Evolutionary conservation across 2,113 vertebrate species (phyloP).

Genomic region (Emydocephalus ijimae): DNA sequence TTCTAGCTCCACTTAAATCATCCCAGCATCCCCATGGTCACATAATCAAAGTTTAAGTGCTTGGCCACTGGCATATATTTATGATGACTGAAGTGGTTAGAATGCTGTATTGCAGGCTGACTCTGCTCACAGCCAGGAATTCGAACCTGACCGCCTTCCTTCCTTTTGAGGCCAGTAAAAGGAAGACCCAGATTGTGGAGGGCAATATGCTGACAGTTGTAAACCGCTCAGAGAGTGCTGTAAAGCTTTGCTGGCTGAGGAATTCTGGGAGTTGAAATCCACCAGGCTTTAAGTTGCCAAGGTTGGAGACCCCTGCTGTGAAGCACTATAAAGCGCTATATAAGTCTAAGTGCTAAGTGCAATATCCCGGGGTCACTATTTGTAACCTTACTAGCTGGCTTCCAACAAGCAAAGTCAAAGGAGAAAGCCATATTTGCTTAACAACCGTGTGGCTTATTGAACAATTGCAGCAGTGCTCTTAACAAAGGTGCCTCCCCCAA

Average conservation of each 20-base stretch:
- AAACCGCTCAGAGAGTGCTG: neutral
- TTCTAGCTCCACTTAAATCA: too few relatives aligned
- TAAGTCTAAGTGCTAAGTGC: too few relatives aligned
- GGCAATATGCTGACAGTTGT: too few relatives aligned
- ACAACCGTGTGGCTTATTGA: neutral
- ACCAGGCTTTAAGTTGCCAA: too few relatives aligned
- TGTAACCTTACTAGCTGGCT: neutral
- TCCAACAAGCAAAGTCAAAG: neutral
- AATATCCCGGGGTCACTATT: neutral
- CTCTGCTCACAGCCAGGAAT: neutral
- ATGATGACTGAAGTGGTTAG: too few relatives aligned
- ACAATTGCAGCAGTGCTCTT: too few relatives aligned
- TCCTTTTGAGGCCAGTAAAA: neutral
- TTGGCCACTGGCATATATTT: too few relatives aligned
- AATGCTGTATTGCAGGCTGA: too few relatives aligned
- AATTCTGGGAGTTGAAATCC: too few relatives aligned
- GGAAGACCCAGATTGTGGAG: neutral
- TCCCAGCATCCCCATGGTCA: too few relatives aligned
- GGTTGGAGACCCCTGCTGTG: neutral
- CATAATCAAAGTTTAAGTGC: too few relatives aligned
- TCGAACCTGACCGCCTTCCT: neutral
- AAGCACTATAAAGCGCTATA: neutral
- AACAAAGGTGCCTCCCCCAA: neutral
- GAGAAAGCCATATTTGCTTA: neutral
- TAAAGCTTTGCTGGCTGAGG: too few relatives aligned